Evolutionary conservation across 2,888 invertebrate genomes (phyloP).

Genomic region (Aradus depressus): DNA sequence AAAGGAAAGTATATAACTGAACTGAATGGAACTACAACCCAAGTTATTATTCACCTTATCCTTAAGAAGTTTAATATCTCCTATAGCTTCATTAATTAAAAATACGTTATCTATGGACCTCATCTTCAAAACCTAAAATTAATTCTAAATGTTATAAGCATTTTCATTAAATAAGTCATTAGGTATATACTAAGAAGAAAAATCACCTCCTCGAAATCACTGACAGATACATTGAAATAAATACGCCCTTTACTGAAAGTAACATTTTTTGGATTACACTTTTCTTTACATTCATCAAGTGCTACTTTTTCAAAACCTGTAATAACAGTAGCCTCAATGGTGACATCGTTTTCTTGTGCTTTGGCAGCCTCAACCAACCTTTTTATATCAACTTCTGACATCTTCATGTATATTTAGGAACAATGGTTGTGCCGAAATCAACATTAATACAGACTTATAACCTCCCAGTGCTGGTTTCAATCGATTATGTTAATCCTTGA

Average conservation of each 20-base stretch:
- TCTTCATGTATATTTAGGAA: no score
- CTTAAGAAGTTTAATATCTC: conserved; percentile 15
- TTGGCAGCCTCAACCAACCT: conserved; percentile 14
- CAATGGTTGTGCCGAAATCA: no score
- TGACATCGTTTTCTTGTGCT: conserved; percentile 22
- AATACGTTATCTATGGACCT: conserved; percentile 28
- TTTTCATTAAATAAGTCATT: neutral
- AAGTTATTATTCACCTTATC: conserved; percentile 7
- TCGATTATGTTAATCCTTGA: no score
- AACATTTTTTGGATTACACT: conserved; percentile 27
- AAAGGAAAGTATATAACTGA: neutral
- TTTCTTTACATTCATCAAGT: conserved; percentile 29
- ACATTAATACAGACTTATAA: no score
- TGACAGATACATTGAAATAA: conserved; percentile 27
- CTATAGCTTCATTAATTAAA: conserved; percentile 21
- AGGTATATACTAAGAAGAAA: neutral
- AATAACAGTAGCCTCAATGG: conserved; percentile 28
- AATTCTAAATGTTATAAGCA: neutral
- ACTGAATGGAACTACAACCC: neutral
- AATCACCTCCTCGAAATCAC: conserved; percentile 23
- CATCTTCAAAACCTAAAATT: conserved; percentile 22
- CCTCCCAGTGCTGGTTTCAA: no score
- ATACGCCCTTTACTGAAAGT: conserved; percentile 29
- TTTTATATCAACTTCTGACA: neutral
- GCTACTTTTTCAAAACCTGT: conserved; percentile 30